Percentiles rank a stretch among this genome's conserved stretches.
These are phyloP conservation scores for Eriocheir sinensis DNA, from an alignment of 1,140 invertebrate genomes.

Conservation along the genomic window DNA sequence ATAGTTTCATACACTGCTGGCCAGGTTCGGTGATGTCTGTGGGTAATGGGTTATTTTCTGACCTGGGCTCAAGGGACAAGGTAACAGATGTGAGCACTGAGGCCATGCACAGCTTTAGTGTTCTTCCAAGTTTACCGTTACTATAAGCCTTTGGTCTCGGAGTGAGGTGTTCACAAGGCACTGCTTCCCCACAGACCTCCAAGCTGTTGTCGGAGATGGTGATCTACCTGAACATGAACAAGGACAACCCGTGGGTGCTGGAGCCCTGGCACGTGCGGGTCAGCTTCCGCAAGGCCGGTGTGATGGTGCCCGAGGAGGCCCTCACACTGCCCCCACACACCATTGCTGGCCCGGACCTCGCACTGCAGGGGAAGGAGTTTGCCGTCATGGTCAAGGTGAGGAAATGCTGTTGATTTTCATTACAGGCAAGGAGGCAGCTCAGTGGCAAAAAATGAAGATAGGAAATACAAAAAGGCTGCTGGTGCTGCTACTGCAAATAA, in stretches of 20 bases:
- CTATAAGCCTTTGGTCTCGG: not conserved
- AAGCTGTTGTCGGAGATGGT: conserved; percentile 78
- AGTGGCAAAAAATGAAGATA: too few species aligned
- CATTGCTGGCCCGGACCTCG: conserved; percentile 90
- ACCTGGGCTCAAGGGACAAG: too few species aligned
- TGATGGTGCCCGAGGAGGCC: conserved; percentile 86
- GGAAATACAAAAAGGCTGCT: too few species aligned
- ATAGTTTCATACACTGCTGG: too few species aligned
- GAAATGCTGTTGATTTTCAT: too few species aligned
- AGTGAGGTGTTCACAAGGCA: not conserved
- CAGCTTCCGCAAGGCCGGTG: conserved; percentile 87
- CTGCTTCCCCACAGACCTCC: conserved; percentile 74
- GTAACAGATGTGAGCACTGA: too few species aligned
- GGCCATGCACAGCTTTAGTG: too few species aligned
- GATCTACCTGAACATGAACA: conserved; percentile 88
- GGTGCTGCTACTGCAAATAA: too few species aligned
- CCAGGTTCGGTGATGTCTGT: too few species aligned
- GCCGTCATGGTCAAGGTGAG: conserved; percentile 88
- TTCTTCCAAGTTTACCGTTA: too few species aligned
- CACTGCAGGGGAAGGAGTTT: conserved; percentile 91
- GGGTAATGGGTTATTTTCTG: too few species aligned
- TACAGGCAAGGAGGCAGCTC: too few species aligned
- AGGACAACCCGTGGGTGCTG: conserved; percentile 89
- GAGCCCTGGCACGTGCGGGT: conserved; percentile 90
- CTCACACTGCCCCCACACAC: conserved; percentile 88